Evolutionary conservation across 1,140 invertebrate species (phyloP).

Genomic region (Metaphire vulgaris): DNA sequence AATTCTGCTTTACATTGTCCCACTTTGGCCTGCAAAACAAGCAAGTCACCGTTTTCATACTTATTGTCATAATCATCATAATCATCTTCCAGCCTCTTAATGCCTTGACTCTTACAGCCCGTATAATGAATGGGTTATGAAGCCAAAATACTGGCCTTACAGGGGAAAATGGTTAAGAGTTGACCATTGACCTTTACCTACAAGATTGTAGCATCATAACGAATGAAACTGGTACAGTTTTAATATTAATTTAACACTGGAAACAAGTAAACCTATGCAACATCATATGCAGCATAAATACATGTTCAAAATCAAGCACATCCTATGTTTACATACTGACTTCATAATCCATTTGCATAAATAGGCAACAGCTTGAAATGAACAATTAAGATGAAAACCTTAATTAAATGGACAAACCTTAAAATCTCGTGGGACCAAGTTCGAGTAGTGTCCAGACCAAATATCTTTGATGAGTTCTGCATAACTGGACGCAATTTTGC

Average conservation of each 20-base stretch:
- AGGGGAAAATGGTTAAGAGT: neutral
- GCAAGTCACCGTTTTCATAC: neutral
- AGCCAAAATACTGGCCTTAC: too few species aligned
- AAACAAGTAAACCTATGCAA: neutral
- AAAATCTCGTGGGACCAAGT: conserved; percentile 57
- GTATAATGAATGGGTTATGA: neutral
- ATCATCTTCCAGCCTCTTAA: neutral
- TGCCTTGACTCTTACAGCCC: neutral
- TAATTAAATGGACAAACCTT: conserved; percentile 50
- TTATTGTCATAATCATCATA: neutral
- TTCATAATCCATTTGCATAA: neutral
- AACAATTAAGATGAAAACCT: neutral
- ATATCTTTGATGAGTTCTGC: conserved; percentile 59
- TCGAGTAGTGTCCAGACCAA: conserved; percentile 57
- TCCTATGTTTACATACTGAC: neutral
- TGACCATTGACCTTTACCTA: neutral
- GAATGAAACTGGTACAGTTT: neutral
- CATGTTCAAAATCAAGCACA: neutral
- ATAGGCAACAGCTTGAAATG: neutral
- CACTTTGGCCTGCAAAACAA: conserved; percentile 53
- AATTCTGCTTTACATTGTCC: conserved; percentile 60
- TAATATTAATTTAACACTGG: neutral
- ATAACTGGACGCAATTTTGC: conserved; percentile 59
- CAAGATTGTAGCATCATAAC: neutral
- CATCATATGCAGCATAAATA: neutral